Percentiles rank a stretch among this genome's conserved stretches.
Evolutionary conservation across 2,797 vertebrate species (phyloP).

Genomic region (Selene dorsalis): DNA sequence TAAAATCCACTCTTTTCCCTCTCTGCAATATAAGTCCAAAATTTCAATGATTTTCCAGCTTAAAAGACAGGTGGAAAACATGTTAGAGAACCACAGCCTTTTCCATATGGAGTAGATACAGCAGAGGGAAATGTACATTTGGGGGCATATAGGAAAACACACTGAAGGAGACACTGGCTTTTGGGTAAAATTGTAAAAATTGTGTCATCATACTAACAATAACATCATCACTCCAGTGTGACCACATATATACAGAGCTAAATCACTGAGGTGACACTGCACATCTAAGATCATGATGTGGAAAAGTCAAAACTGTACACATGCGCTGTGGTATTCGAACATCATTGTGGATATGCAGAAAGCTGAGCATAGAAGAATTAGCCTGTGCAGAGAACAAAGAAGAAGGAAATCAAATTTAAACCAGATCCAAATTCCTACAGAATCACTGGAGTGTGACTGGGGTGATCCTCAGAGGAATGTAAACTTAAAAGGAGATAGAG

Average conservation of each 20-base stretch:
- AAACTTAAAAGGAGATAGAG: constrained; percentile 72
- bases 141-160: background rate
- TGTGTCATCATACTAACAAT: no score
- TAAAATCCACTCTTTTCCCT: constrained; percentile 8
- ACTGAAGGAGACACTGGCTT: background rate
- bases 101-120: constrained; percentile 3
- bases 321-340: background rate
- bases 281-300: background rate
- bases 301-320: constrained; percentile 16
- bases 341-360: constrained; percentile 13
- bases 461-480: constrained; percentile 73
- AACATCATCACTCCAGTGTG: background rate
- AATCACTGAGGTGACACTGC: background rate
- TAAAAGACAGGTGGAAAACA: constrained; percentile 41
- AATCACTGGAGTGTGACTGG: constrained; percentile 53
- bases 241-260: background rate
- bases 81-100: background rate
- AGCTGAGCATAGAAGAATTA: constrained; percentile 1
- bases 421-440: constrained; percentile 54
- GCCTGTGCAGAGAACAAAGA: constrained; percentile 28
- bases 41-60: constrained; percentile 23
- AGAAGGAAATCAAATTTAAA: constrained; percentile 64
- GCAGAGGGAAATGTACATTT: background rate
- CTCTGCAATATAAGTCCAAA: constrained; percentile 31
- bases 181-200: background rate